Evolutionary conservation across 2,888 invertebrate genomes (phyloP).

Genomic region (Xestia xanthographa): DNA sequence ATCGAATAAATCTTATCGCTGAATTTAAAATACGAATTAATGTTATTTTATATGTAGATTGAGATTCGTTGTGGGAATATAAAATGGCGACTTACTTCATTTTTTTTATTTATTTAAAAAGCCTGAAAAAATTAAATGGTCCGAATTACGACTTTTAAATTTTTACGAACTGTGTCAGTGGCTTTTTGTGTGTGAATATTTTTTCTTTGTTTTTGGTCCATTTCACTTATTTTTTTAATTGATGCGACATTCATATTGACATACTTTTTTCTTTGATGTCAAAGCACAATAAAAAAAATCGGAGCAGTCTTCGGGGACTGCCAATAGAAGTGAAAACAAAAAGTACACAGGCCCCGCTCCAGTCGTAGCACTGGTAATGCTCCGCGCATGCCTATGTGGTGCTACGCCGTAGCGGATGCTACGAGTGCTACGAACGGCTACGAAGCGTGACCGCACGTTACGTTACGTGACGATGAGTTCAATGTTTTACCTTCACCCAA

Average conservation of each 20-base stretch:
- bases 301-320: too few species aligned
- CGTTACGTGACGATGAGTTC: too few species aligned
- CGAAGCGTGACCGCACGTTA: too few species aligned
- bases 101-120: background rate
- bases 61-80: background rate
- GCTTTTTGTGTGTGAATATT: background rate
- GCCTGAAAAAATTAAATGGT: background rate
- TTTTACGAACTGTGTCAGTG: background rate
- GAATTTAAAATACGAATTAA: conserved; percentile 28
- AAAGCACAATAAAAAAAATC: too few species aligned
- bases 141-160: background rate
- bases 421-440: too few species aligned
- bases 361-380: too few species aligned
- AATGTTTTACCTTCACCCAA: too few species aligned
- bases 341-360: too few species aligned
- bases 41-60: conserved; percentile 6
- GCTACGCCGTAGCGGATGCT: too few species aligned
- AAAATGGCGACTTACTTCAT: background rate
- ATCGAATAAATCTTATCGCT: conserved; percentile 33
- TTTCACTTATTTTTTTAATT: background rate
- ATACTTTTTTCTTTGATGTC: too few species aligned
- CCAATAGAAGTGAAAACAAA: too few species aligned
- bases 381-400: too few species aligned
- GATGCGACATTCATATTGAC: background rate
- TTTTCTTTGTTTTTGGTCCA: background rate